Evolutionary conservation across 2,888 invertebrate genomes (phyloP).

Genomic region (Mesorhabditis sp.): DNA sequence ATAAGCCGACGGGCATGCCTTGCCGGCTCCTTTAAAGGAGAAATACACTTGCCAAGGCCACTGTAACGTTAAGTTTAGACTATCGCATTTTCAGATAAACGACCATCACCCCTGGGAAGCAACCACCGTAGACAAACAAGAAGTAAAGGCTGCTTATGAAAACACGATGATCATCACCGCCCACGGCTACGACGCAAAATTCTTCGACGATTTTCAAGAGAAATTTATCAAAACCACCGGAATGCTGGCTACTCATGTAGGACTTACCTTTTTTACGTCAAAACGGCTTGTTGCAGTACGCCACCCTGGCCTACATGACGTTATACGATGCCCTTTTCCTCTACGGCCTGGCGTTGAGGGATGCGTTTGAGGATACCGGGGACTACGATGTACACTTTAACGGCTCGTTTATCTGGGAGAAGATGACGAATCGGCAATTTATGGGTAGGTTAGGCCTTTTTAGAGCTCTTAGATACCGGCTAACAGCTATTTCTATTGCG

Average conservation of each 20-base stretch:
- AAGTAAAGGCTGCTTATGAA: conserved; percentile 51
- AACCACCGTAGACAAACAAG: conserved; percentile 50
- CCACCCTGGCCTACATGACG: conserved; percentile 53
- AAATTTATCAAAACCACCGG: conserved; percentile 50
- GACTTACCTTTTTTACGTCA: too few species aligned
- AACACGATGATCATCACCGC: conserved; percentile 55
- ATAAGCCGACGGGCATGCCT: too few species aligned
- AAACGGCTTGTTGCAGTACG: conserved; percentile 44
- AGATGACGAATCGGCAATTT: conserved; percentile 54
- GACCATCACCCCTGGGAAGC: conserved; percentile 57
- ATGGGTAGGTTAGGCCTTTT: conserved; percentile 28
- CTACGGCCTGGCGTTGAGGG: conserved; percentile 52
- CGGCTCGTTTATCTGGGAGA: conserved; percentile 48
- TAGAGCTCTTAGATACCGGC: too few species aligned
- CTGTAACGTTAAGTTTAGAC: too few species aligned
- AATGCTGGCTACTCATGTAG: conserved; percentile 48
- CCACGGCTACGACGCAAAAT: conserved; percentile 55
- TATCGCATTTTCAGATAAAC: conserved; percentile 37
- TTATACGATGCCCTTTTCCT: conserved; percentile 54
- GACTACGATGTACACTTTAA: conserved; percentile 44
- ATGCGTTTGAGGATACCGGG: conserved; percentile 49
- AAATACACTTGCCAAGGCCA: too few species aligned
- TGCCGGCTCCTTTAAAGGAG: too few species aligned
- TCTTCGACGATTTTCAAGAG: conserved; percentile 52
- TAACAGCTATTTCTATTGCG: too few species aligned